These are phyloP conservation scores for Acutogordius australiensis DNA, from an alignment of 2,888 invertebrate species.

Conservation along the genomic window DNA sequence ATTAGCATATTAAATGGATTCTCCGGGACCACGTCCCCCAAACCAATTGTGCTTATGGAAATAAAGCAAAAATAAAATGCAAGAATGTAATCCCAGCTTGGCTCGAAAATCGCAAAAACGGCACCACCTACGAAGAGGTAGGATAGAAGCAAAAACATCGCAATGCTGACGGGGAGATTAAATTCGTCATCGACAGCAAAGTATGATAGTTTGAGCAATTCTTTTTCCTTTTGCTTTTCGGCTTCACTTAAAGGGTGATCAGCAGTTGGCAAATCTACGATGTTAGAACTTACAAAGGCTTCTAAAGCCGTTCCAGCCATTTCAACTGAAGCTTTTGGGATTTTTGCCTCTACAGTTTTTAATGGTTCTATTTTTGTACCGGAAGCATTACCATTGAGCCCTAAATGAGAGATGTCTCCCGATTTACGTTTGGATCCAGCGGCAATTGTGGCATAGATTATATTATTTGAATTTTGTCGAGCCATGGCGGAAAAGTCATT, in stretches of 20 bases:
- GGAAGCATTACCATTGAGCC: too few relatives aligned
- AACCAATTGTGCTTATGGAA: conserved; percentile 79
- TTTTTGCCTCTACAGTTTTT: too few relatives aligned
- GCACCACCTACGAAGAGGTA: conserved; percentile 62
- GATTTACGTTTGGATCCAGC: too few relatives aligned
- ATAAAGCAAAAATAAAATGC: conserved; percentile 89
- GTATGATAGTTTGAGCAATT: conserved; percentile 33
- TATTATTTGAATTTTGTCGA: too few relatives aligned
- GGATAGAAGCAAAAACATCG: conserved; percentile 44
- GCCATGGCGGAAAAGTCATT: too few relatives aligned
- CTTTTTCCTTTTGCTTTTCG: not conserved
- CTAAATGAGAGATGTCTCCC: too few relatives aligned
- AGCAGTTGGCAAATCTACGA: too few relatives aligned
- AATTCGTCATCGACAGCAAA: conserved; percentile 67
- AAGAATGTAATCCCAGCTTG: conserved; percentile 58
- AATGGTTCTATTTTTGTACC: too few relatives aligned
- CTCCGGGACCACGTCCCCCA: conserved; percentile 27
- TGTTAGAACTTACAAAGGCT: too few relatives aligned
- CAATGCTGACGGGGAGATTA: conserved; percentile 64
- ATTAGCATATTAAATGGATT: conserved; percentile 63
- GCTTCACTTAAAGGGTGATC: not conserved
- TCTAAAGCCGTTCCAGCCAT: too few relatives aligned
- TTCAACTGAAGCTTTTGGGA: too few relatives aligned
- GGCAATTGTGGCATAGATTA: too few relatives aligned
- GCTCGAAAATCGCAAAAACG: conserved; percentile 33